Base-by-base conservation (phyloP, 2,797 vertebrate species). In the Chelonia mydas region DNA sequence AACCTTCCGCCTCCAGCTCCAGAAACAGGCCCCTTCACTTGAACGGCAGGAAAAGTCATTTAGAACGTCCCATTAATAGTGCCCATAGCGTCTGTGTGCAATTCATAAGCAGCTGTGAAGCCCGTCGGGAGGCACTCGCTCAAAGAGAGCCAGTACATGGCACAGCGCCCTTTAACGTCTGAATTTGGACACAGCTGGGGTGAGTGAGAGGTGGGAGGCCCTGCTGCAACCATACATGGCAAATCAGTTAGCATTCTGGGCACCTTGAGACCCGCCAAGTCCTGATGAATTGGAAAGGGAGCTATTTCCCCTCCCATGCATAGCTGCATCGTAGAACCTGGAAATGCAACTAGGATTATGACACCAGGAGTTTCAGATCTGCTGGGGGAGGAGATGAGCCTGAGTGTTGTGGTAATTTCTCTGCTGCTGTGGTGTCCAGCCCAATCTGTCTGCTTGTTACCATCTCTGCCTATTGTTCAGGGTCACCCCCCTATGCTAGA, bases 331-430 rank as follows among this genome's bases (percentile, higher is more conserved):
- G 17, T 33, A n/a, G n/a, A 41, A 41, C 21, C 21, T 23, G n/a
- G 68, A 37, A 37, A 5, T 23, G 51, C 28, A 53, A 12, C 0
- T 0, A 0, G 0, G 10, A 45, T 50, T 45, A 49, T 47, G n/a
- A 53, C 13, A 41, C 25, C 0, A 0, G 49, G 54, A 28, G 17
- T 65, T 27, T 28, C 0, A 0, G 53, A 28, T 61, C 4, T 6
- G 28, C 2, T 8, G 25, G 77, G 28, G 83, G 27, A 11, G 47
- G 53, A 50, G 41, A 23, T 65, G 54, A 68, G 27, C 1, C 2
- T 25, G 37, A 11, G 5, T 87, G 37, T 27, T 12, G 83, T 79
- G 12, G 1, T 0, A n/a, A 11, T 53, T 3, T 37, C 55, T 59
- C 77, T 25, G 16, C 0, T 53, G 47, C 59, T 90, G 82, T 21